Conservation (phyloP, 2,888 invertebrate genomes). For the Argynnis bischoffii region DNA sequence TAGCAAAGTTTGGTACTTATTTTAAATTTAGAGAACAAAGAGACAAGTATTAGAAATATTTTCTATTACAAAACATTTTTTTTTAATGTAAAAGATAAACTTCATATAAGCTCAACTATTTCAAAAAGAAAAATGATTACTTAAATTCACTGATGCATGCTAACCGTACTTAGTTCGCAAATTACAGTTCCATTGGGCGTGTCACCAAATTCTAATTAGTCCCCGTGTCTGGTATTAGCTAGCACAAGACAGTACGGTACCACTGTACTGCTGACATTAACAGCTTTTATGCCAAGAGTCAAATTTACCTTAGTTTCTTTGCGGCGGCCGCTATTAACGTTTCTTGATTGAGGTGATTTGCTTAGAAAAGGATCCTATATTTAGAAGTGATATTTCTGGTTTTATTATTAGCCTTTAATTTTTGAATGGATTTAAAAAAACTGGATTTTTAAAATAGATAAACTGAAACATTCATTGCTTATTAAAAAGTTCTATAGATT, state of each 20-base stretch:
- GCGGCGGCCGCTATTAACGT: conserved; percentile 18
- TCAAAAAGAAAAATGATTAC: background rate
- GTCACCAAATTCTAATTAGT: conserved; percentile 80
- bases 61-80: no score
- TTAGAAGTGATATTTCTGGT: background rate
- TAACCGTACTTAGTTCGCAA: conserved; percentile 62
- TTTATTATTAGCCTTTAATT: no score
- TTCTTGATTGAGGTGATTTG: background rate
- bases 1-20: no score
- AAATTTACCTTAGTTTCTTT: conserved; percentile 32
- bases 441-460: no score
- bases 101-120: background rate
- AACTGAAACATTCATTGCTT: no score
- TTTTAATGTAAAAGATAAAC: no score
- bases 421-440: no score
- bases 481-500: no score
- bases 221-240: conserved; percentile 75
- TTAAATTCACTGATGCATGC: conserved; percentile 42
- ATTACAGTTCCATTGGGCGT: conserved; percentile 62
- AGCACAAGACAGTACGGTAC: conserved; percentile 64
- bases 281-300: conserved; percentile 33
- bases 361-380: background rate
- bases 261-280: conserved; percentile 28
- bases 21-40: no score
- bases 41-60: no score